Base-by-base conservation (phyloP, 2,888 invertebrate species). In the Brachynemurus nebulosus region DNA sequence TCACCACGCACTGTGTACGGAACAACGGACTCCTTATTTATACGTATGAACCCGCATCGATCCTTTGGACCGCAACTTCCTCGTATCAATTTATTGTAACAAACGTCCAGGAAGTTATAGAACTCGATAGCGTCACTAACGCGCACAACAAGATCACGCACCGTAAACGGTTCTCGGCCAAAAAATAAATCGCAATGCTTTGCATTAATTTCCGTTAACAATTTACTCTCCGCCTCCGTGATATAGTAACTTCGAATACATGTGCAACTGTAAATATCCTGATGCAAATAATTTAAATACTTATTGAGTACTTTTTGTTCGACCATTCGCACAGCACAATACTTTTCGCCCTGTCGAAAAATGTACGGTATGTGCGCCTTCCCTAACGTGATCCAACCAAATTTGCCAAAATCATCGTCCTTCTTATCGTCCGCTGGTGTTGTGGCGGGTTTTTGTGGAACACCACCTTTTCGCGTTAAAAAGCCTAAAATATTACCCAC, bases 321-420 rank as follows among this genome's bases (percentile, higher is more conserved):
- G 18, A 93, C 85, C 78, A 95, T 91, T 44, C 91, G 75, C 42
- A 95, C 92, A n/a, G 92, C 86, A 59, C 90, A 88, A 62, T 86
- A 93, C 61, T 84, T 84, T 60, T 88, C 88, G 14, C 78, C 74
- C 42, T 79, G 76, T 16, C 95, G 74, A 58, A 82, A 80, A 51
- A 95, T 86, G 62, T 85, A 92, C 1, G 95, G 95, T 59, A 95
- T 85, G 63, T 81, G 79, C 54, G 77, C 78, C 57, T 84, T 84
- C 48, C 88, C 90, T 40, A 93, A 76, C 54, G 80, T 80, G 47
- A 83, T 81, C 93, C 93, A 95, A 42, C 91, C 91, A 63, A 93
- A 95, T 57, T 85, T 78, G 33, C 85, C 83, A 55, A 84, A 84
- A 51, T 83, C 80, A 55, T 85, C 85, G 58, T 86, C 86, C 2